Conservation (phyloP, 1,140 invertebrate genomes). For the Leptopilina boulardi region DNA sequence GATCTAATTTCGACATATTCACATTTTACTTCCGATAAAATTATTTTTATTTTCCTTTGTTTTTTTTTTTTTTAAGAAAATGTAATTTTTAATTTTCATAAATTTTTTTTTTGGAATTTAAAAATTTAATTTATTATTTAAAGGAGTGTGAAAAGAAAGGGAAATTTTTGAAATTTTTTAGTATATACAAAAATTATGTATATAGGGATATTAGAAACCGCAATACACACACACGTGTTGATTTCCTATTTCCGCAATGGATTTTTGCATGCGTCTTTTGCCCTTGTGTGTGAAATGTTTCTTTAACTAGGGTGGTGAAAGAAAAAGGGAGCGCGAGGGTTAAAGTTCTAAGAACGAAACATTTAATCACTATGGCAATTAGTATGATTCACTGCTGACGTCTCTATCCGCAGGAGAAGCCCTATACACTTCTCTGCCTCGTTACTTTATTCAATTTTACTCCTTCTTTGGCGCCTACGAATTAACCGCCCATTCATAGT, state of each 20-base stretch:
- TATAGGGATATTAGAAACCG: background rate
- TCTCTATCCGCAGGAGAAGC: conserved; percentile 62
- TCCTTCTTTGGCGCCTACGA: conserved; percentile 64
- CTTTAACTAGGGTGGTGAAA: conserved; percentile 35
- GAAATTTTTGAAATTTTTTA: no score
- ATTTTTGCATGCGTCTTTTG: conserved; percentile 12
- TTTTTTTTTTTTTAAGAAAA: no score
- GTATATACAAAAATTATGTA: no score
- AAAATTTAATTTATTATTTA: no score
- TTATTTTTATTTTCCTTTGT: no score
- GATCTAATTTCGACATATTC: no score
- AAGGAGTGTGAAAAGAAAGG: no score
- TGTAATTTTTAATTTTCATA: no score
- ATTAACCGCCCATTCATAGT: conserved; percentile 62
- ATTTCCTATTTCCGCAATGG: conserved; percentile 18
- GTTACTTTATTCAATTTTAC: conserved; percentile 65
- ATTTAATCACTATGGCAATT: conserved; percentile 73
- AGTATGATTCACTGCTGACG: conserved; percentile 72
- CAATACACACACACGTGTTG: conserved; percentile 6
- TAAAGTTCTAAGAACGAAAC: conserved; percentile 70
- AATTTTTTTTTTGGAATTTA: no score
- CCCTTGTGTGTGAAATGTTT: conserved; percentile 19
- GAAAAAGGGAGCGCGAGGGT: conserved; percentile 58
- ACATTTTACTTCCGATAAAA: no score
- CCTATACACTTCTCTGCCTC: conserved; percentile 50